Evolutionary conservation across 2,888 invertebrate genomes (phyloP), one percentile per base, ranked within the genome.

Genomic region (Podabrus alpinus): DNA sequence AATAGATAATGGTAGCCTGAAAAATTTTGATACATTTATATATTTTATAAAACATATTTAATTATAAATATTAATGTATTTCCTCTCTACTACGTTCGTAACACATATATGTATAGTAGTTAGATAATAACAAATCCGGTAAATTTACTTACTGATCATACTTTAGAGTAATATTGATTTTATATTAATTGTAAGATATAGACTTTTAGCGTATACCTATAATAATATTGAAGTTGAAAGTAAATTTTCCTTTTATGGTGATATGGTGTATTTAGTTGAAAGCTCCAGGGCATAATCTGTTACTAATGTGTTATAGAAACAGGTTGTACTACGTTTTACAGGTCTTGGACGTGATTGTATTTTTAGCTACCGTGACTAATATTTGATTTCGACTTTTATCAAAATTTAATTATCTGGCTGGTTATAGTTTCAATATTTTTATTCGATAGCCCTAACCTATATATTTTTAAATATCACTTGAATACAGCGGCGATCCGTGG

Each of bases 271-370:
- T 45, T 70, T 45, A 45, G n/a, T 45, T 45, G n/a, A 45, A 17
- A 59, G 64, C 70, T 64, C 17, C 64, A 11, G 67, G 71, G 59
- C 59, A 67, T 69, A 66, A 67, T 71, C 10, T 70, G 70, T 25
- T 45, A n/a, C 66, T 71, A 71, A 71, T 66, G 59, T 19, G 66
- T 29, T 66, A 67, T 9, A 70, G 25, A 67, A 71, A 71, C 71
- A 71, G 71, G 71, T 71, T 71, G 71, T 71, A 66, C 71, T 71
- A 66, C 71, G 66, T 71, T 67, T 21, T 67, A 67, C 45, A 66
- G 66, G 60, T 66, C 71, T 71, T 71, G 59, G 15, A 21, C 66
- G 66, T 59, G n/a, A 66, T 67, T 71, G 64, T 71, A 71, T 71
- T 66, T 62, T 71, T 67, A 45, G 25, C 67, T 67, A 60, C 25